These are phyloP conservation scores for Salvator merianae DNA, from an alignment of 2,113 vertebrate genomes.

Conservation along the genomic window DNA sequence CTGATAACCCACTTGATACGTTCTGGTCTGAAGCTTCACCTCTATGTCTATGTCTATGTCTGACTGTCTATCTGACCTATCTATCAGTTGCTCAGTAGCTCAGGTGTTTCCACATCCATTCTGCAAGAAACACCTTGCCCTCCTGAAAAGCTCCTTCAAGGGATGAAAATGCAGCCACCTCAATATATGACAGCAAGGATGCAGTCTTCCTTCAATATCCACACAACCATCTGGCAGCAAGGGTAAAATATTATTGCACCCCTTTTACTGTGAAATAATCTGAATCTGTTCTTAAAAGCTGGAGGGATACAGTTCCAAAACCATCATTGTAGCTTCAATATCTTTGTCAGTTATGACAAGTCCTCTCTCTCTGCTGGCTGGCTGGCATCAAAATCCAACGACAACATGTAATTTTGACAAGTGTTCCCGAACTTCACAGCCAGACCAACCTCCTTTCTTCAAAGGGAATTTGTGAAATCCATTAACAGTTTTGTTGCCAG, in stretches of 20 bases:
- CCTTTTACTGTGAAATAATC: neutral
- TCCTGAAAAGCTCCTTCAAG: neutral
- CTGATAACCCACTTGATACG: too few species aligned
- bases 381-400: neutral
- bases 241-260: neutral
- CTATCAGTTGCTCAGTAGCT: too few species aligned
- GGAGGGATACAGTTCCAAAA: neutral
- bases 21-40: too few species aligned
- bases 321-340: neutral
- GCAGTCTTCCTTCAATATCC: neutral
- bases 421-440: neutral
- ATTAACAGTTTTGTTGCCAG: constrained; percentile 5
- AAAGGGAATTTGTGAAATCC: neutral
- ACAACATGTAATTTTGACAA: constrained; percentile 2
- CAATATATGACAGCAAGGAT: neutral
- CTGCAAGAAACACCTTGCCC: too few species aligned
- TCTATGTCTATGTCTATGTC: too few species aligned
- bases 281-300: neutral
- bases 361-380: neutral
- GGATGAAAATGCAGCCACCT: neutral
- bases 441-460: neutral
- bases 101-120: too few species aligned
- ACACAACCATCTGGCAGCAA: too few species aligned
- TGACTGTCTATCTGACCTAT: too few species aligned
- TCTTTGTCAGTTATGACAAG: neutral